Conservation (phyloP, 1,140 invertebrate genomes). For the Pachyrhynchus sulphureomaculatus region DNA sequence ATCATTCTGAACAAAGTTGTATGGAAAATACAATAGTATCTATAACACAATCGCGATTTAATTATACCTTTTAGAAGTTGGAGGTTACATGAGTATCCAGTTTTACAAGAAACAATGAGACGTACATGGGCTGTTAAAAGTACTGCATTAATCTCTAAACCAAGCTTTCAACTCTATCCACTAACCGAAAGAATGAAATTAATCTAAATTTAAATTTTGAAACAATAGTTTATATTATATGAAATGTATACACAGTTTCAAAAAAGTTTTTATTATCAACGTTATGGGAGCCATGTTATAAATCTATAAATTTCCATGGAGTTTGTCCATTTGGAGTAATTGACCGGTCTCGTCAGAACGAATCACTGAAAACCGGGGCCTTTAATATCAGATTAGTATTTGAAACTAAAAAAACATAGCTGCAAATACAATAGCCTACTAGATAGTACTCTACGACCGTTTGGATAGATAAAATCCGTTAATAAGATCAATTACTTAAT, state of each 20-base stretch:
- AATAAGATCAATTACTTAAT: not conserved
- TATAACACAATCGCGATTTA: constrained; percentile 24
- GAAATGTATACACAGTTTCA: constrained; percentile 12
- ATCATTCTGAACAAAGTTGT: constrained; percentile 7
- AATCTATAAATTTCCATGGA: not conserved
- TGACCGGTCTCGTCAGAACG: not conserved
- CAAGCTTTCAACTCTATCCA: constrained; percentile 11
- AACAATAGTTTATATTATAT: not conserved
- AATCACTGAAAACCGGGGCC: not conserved
- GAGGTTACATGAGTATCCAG: constrained; percentile 44
- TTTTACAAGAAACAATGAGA: constrained; percentile 29
- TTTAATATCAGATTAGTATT: not conserved
- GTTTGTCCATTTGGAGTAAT: not conserved
- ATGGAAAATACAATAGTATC: constrained; percentile 15
- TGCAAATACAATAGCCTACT: not conserved
- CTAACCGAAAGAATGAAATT: not conserved
- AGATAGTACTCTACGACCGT: not conserved
- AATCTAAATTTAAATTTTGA: not conserved
- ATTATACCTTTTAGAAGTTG: constrained; percentile 40
- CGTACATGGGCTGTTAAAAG: constrained; percentile 35
- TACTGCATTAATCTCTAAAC: constrained; percentile 19
- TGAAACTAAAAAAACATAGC: not conserved
- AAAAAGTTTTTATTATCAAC: no score
- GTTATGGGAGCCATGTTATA: no score
- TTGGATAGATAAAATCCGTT: not conserved